A percentile compares a stretch with the other conserved stretches of the same genome.
Conservation (phyloP, 2,888 invertebrate species). For the Drosophila glabriapex region DNA sequence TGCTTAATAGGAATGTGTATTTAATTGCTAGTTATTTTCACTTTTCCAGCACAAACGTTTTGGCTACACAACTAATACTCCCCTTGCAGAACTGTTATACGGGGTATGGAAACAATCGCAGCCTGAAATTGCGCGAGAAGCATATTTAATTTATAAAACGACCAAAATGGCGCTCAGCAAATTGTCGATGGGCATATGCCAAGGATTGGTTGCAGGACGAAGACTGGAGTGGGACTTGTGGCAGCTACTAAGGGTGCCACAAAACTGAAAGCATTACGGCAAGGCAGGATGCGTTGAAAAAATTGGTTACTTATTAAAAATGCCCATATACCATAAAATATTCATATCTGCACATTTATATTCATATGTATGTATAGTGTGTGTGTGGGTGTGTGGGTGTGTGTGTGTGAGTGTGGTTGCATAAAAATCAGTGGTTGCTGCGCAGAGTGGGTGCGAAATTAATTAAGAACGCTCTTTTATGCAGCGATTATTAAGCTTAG, state of each 20-base stretch:
- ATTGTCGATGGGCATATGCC: constrained; percentile 45
- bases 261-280: constrained; percentile 23
- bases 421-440: constrained; percentile 70
- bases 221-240: no score
- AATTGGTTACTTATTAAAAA: constrained; percentile 78
- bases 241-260: constrained; percentile 33
- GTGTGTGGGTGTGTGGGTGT: constrained; percentile 11
- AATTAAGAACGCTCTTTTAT: constrained; percentile 55
- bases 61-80: neutral
- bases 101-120: constrained; percentile 51
- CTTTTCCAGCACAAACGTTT: neutral
- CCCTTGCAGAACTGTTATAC: neutral
- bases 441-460: constrained; percentile 63
- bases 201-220: constrained; percentile 2
- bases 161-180: constrained; percentile 54
- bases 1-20: accelerated
- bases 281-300: constrained; percentile 54
- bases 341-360: constrained; percentile 40
- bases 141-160: constrained; percentile 78
- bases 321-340: constrained; percentile 75
- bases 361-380: constrained; percentile 1
- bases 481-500: constrained; percentile 15
- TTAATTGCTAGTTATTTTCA: neutral
- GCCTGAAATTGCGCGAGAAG: constrained; percentile 54
- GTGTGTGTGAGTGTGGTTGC: constrained; percentile 28